Conservation (phyloP, 2,113 vertebrate genomes). For the Scatophagus argus region DNA sequence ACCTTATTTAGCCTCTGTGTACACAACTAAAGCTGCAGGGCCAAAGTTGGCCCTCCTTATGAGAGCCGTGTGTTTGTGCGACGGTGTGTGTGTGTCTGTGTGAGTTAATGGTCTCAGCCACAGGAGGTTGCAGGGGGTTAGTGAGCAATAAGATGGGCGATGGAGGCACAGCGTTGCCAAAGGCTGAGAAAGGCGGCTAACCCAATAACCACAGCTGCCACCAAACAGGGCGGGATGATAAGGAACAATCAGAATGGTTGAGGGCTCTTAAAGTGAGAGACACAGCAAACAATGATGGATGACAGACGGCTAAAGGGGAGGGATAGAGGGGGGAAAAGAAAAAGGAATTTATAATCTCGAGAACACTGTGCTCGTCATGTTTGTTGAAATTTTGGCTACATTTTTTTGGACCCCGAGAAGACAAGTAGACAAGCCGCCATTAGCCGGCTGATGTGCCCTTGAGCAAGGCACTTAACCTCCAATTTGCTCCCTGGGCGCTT, state of each 20-base stretch:
- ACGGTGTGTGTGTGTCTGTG: too few species aligned
- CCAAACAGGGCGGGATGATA: slow-evolving; percentile 12
- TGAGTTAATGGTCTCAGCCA: slow-evolving; percentile 55
- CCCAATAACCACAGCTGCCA: slow-evolving; percentile 51
- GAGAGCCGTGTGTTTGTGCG: slow-evolving; percentile 40
- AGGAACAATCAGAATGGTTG: slow-evolving; percentile 26
- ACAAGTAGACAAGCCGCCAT: too few species aligned
- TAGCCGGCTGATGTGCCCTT: too few species aligned
- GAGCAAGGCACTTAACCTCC: too few species aligned
- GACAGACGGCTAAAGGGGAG: slow-evolving; percentile 8
- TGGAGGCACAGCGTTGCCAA: slow-evolving; percentile 23
- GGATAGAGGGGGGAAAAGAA: not conserved
- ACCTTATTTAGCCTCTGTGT: slow-evolving; percentile 18
- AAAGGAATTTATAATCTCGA: not conserved
- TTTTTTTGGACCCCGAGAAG: not conserved
- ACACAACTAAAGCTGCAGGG: slow-evolving; percentile 32
- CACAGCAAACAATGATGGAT: not conserved
- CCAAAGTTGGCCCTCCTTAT: slow-evolving; percentile 36
- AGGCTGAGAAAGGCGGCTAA: slow-evolving; percentile 26
- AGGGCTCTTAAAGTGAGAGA: slow-evolving; percentile 8
- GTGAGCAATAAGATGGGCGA: slow-evolving; percentile 49
- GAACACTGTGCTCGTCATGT: not conserved
- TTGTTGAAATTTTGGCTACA: not conserved
- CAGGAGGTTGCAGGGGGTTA: slow-evolving; percentile 46
- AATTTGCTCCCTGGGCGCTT: too few species aligned